Evolutionary conservation across 2,113 vertebrate genomes (phyloP), one percentile per base, ranked within the genome.

Genomic region (Pseudorectes ferrugineus): DNA sequence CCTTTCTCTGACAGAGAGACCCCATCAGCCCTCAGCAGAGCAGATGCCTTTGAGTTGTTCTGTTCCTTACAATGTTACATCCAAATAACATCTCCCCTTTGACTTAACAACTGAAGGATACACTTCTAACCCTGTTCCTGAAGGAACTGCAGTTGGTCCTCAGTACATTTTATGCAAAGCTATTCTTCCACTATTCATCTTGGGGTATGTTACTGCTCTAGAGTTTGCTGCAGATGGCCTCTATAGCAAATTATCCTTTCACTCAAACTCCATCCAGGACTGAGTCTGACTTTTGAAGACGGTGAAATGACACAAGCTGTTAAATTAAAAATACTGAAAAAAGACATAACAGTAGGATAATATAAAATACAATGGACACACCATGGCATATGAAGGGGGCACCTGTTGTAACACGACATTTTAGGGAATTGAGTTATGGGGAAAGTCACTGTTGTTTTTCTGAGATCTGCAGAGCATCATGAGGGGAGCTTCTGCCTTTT

Each of bases 131-230:
- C 48, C 35, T 72, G 2, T 36, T 93, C 36, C 36, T 59, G 57
- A 87, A 82, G 45, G 43, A 63, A 36, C n/a, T 57, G 42, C 0
- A 0, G 8, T 66, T 0, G 0, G 28, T 84, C 35, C 45, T 92
- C 12, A 9, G 48, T 81, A 19, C 0, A 0, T 43, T 77, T 38
- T 46, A 33, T 18, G 26, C 45, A 21, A 61, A 75, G 48, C n/a
- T 89, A 2, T 66, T 86, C 12, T 87, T 85, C 36, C 3, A 11
- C 63, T 77, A 14, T 78, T 76, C 25, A 26, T 68, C 62, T 49
- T 45, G 31, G 0, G 0, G 6, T 68, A 9, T 61, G 14, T 72
- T 75, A 31, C 15, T 80, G 3, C 49, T 90, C 49, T 48, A 25
- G 36, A 42, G 18, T 83, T 78, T 70, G 24, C 54, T 83, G 54